phyloP scores from a whole-genome alignment of 2,888 invertebrate species.

The Hypomecis atomaria region DNA sequence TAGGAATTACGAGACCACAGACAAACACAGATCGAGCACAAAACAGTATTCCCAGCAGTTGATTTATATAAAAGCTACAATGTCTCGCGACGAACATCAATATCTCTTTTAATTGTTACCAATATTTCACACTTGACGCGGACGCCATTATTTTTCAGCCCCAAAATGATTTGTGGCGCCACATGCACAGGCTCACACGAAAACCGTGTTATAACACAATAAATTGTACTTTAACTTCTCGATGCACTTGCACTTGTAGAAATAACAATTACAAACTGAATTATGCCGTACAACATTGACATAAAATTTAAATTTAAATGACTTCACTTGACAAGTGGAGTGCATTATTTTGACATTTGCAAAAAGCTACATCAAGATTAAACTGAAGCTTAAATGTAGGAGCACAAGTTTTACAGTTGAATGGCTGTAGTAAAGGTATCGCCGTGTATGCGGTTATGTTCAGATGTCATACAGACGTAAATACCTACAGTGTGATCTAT shows the following conservation, averaged over 20 bases:
- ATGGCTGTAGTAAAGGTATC: neutral
- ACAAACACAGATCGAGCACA: too few relatives aligned
- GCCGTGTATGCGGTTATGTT: slow-evolving; percentile 36
- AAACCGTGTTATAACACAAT: slow-evolving; percentile 45
- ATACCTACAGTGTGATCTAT: slow-evolving; percentile 63
- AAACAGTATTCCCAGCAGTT: neutral
- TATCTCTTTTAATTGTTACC: slow-evolving; percentile 37
- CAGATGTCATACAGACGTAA: slow-evolving; percentile 52
- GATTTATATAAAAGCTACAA: slow-evolving; percentile 16
- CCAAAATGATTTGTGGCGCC: slow-evolving; percentile 41
- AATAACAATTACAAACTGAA: slow-evolving; percentile 25
- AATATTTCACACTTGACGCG: slow-evolving; percentile 38
- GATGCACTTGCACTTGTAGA: slow-evolving; percentile 35
- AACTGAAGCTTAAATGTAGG: neutral
- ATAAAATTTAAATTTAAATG: slow-evolving; percentile 32
- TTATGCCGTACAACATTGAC: slow-evolving; percentile 24
- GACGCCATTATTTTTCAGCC: slow-evolving; percentile 37
- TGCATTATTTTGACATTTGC: slow-evolving; percentile 21
- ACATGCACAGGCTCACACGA: slow-evolving; percentile 36
- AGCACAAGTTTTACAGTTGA: slow-evolving; percentile 13
- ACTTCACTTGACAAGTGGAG: slow-evolving; percentile 29
- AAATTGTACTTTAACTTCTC: slow-evolving; percentile 40
- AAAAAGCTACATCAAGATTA: neutral
- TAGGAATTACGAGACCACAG: too few relatives aligned
- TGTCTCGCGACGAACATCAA: slow-evolving; percentile 31